Percentiles rank a stretch among this genome's conserved stretches.
Conservation (phyloP, 2,797 vertebrate genomes). For the Tympanoctomys barrerae region DNA sequence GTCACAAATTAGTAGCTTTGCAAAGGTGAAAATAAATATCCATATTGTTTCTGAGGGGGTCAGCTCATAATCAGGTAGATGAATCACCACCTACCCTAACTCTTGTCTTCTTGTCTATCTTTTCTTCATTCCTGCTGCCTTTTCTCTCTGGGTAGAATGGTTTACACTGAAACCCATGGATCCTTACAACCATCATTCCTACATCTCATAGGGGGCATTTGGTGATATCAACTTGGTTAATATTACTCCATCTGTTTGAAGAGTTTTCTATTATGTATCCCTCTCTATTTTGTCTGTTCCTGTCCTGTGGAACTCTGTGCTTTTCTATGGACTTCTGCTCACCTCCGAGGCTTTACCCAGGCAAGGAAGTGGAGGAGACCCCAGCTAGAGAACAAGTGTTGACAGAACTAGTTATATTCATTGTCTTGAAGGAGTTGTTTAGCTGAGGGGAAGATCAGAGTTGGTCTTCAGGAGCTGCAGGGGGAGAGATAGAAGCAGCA, state of each 20-base stretch:
- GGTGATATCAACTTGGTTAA: constrained; percentile 93
- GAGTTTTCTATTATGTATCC: constrained; percentile 94
- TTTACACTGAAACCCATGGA: too few species aligned
- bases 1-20: too few species aligned
- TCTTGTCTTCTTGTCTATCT: too few species aligned
- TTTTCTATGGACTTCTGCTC: constrained; percentile 70
- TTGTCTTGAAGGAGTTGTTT: constrained; percentile 76
- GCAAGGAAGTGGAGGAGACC: constrained; percentile 84
- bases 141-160: too few species aligned
- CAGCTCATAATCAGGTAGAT: too few species aligned
- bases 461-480: constrained; percentile 63
- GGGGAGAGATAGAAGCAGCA: constrained; percentile 84
- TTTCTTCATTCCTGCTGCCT: too few species aligned
- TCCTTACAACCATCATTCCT: too few species aligned
- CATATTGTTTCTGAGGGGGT: too few species aligned
- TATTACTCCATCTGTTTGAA: constrained; percentile 96
- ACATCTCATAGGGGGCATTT: constrained; percentile 92
- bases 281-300: constrained; percentile 92
- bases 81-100: too few species aligned
- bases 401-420: constrained; percentile 79
- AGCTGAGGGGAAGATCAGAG: constrained; percentile 65
- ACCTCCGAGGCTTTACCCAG: constrained; percentile 69
- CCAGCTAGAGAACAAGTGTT: constrained; percentile 73
- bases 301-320: constrained; percentile 76
- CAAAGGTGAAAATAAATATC: too few species aligned